phyloP scores from a whole-genome alignment of 2,888 invertebrate species.

The Caenorhabditis becei region DNA sequence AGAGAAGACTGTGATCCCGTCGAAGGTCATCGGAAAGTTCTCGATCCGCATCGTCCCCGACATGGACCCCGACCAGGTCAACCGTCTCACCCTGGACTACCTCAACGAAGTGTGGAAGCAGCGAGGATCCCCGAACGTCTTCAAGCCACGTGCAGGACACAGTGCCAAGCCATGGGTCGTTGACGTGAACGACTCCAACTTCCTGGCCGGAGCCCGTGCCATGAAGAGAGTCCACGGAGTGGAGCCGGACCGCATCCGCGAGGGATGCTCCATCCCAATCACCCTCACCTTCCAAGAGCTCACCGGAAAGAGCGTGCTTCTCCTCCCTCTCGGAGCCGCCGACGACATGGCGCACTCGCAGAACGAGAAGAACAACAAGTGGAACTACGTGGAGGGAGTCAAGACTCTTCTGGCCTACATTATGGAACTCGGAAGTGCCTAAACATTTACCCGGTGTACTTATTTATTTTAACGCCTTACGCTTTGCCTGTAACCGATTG shows the following conservation, averaged over 20 bases:
- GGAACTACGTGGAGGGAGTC: conserved; percentile 80
- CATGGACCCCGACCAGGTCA: conserved; percentile 89
- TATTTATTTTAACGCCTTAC: background rate
- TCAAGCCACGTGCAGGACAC: conserved; percentile 86
- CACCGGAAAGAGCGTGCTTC: conserved; percentile 90
- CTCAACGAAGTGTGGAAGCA: conserved; percentile 88
- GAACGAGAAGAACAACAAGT: conserved; percentile 93
- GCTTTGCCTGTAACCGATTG: background rate
- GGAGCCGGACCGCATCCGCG: conserved; percentile 94
- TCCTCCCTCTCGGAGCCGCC: conserved; percentile 94
- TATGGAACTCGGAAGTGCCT: conserved; percentile 72
- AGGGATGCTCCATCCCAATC: conserved; percentile 98
- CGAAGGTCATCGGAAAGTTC: conserved; percentile 89
- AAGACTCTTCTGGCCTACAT: conserved; percentile 79
- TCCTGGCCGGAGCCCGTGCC: conserved; percentile 88
- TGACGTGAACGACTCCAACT: conserved; percentile 93
- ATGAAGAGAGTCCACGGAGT: conserved; percentile 88
- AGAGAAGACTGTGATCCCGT: conserved; percentile 87
- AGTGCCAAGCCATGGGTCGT: conserved; percentile 94
- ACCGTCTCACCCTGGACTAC: conserved; percentile 87
- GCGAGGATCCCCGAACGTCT: conserved; percentile 87
- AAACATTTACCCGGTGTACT: conserved; percentile 12
- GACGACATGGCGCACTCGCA: conserved; percentile 99
- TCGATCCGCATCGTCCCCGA: conserved; percentile 97
- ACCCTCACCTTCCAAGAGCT: conserved; percentile 88